phyloP scores from a whole-genome alignment of 2,797 vertebrate species.

The Siniperca obscura region DNA sequence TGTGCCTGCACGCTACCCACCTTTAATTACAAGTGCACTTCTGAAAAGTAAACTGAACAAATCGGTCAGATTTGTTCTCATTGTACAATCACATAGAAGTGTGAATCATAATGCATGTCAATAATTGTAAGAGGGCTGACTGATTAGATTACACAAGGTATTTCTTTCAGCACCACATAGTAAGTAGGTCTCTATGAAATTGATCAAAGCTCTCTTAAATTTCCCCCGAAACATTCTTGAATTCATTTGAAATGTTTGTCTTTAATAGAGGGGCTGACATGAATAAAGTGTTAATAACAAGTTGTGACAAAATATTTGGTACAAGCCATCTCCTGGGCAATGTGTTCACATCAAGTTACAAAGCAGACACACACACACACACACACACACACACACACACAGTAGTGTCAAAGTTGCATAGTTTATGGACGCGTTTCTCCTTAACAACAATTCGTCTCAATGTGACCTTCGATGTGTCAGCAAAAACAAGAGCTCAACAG shows the following conservation, averaged over 20 bases:
- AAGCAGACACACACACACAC: slow-evolving; percentile 25
- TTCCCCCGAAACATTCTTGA: slow-evolving; percentile 22
- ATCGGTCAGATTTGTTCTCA: slow-evolving; percentile 31
- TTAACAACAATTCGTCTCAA: slow-evolving; percentile 45
- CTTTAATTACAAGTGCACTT: slow-evolving; percentile 60
- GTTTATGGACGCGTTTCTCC: slow-evolving; percentile 36
- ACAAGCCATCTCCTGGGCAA: slow-evolving; percentile 22
- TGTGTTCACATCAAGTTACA: slow-evolving; percentile 22
- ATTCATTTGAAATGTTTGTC: slow-evolving; percentile 44
- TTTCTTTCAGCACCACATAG: slow-evolving; percentile 32
- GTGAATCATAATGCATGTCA: slow-evolving; percentile 40
- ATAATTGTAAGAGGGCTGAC: slow-evolving; percentile 36
- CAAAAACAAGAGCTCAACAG: slow-evolving; percentile 57
- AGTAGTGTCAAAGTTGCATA: slow-evolving; percentile 40
- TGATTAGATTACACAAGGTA: slow-evolving; percentile 49
- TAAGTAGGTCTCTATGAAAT: slow-evolving; percentile 23
- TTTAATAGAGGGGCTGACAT: slow-evolving; percentile 11
- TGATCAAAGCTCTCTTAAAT: slow-evolving; percentile 49
- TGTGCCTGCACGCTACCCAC: slow-evolving; percentile 17
- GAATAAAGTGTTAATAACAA: slow-evolving; percentile 34
- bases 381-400: slow-evolving; percentile 12
- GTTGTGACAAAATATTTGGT: slow-evolving; percentile 49
- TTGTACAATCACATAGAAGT: slow-evolving; percentile 39
- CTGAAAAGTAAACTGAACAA: slow-evolving; percentile 31
- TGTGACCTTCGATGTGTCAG: slow-evolving; percentile 61